These are phyloP conservation scores for Microtus ochrogaster DNA, from an alignment of 2,113 vertebrate species.

Conservation along the genomic window DNA sequence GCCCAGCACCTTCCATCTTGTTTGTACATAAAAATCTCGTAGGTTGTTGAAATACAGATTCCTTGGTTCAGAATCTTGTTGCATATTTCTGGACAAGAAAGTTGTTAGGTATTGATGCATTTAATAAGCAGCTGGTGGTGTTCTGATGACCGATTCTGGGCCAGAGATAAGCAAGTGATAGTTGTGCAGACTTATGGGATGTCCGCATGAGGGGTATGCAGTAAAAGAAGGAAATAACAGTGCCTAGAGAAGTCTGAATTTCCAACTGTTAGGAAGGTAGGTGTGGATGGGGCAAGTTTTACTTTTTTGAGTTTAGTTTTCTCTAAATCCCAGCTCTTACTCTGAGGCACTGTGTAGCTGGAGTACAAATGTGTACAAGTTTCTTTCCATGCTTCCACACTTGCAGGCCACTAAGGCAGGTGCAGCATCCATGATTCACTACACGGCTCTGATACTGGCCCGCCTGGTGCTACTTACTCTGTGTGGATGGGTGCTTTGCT, in stretches of 20 bases:
- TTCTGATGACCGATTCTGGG: not conserved
- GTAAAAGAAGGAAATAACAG: not conserved
- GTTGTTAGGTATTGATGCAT: slow-evolving; percentile 11
- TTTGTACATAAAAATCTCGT: not conserved
- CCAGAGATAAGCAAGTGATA: not conserved
- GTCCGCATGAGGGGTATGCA: not conserved
- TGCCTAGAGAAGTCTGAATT: slow-evolving; percentile 15
- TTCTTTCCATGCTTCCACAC: slow-evolving; percentile 64
- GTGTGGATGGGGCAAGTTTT: not conserved
- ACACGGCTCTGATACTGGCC: slow-evolving; percentile 90
- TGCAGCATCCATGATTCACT: slow-evolving; percentile 91
- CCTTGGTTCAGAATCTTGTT: slow-evolving; percentile 17
- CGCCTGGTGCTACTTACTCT: slow-evolving; percentile 95
- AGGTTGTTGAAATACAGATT: slow-evolving; percentile 43
- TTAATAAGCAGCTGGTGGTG: slow-evolving; percentile 15
- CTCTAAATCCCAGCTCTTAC: slow-evolving; percentile 27
- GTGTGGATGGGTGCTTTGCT: slow-evolving; percentile 98
- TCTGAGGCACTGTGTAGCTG: slow-evolving; percentile 30
- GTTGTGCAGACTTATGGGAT: not conserved
- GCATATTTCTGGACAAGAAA: not conserved
- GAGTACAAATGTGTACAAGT: slow-evolving; percentile 29
- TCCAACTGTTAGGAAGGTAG: slow-evolving; percentile 25
- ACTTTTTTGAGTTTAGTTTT: not conserved
- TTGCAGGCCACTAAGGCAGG: slow-evolving; percentile 93
- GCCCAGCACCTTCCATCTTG: not conserved